These are phyloP conservation scores for Phyllostomus discolor DNA, from an alignment of 2,113 vertebrate species.

Conservation along the genomic window DNA sequence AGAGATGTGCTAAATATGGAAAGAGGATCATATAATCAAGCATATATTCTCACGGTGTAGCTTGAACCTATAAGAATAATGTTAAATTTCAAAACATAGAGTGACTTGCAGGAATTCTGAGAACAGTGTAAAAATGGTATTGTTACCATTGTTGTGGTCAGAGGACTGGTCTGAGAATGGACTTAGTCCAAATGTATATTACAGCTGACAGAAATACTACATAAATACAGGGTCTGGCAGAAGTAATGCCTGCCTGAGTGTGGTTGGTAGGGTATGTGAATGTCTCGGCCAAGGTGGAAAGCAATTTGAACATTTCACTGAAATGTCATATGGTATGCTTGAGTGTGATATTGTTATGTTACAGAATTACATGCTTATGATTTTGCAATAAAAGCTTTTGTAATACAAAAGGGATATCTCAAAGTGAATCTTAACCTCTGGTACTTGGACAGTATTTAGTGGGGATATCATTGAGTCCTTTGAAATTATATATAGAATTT, in stretches of 20 bases:
- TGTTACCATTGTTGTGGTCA: neutral
- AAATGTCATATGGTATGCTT: too few relatives aligned
- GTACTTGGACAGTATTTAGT: neutral
- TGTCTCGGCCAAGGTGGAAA: too few relatives aligned
- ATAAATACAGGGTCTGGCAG: neutral
- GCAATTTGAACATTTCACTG: too few relatives aligned
- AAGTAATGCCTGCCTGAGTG: too few relatives aligned
- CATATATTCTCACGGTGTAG: neutral
- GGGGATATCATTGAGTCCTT: neutral
- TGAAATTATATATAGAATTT: neutral
- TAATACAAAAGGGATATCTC: neutral
- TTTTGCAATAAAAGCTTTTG: too few relatives aligned
- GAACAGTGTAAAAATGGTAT: neutral
- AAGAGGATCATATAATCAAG: neutral
- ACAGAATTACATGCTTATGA: too few relatives aligned
- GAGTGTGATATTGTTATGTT: too few relatives aligned
- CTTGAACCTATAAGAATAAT: neutral
- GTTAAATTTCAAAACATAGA: neutral
- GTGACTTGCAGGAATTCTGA: neutral
- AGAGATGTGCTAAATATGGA: neutral
- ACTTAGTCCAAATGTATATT: neutral
- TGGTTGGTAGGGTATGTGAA: too few relatives aligned
- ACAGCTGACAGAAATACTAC: neutral
- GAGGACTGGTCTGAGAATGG: neutral
- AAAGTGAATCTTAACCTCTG: neutral